Percentiles rank a stretch among this genome's conserved stretches.
These are phyloP conservation scores for Lucifuga dentata DNA, from an alignment of 2,113 vertebrate species.

Conservation along the genomic window DNA sequence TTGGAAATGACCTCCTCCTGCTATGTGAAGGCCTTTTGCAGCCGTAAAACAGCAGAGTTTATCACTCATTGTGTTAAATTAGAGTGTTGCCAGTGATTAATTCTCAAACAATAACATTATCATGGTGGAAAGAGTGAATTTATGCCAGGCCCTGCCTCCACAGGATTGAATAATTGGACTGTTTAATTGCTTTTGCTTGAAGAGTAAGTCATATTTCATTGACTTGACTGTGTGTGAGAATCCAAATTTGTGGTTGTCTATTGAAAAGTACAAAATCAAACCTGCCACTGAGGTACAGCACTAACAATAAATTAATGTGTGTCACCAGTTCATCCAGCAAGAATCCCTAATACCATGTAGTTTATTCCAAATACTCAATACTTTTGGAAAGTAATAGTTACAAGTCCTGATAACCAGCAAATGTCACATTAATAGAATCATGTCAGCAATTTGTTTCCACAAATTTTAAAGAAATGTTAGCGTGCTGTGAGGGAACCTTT, in stretches of 20 bases:
- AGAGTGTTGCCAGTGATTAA: constrained; percentile 33
- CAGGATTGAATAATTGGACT: constrained; percentile 31
- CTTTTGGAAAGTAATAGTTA: too few species aligned
- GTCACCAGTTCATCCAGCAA: constrained; percentile 14
- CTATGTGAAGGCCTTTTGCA: constrained; percentile 24
- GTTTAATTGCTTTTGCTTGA: constrained; percentile 55
- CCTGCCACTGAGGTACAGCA: constrained; percentile 27
- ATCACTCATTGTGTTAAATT: constrained; percentile 22
- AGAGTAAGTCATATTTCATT: constrained; percentile 47
- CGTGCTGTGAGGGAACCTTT: not conserved
- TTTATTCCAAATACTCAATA: constrained; percentile 48
- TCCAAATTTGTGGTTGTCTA: constrained; percentile 50
- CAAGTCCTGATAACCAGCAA: constrained; percentile 36
- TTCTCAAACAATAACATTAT: constrained; percentile 11
- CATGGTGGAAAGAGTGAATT: not conserved
- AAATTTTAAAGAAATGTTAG: constrained; percentile 51
- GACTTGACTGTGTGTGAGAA: constrained; percentile 31
- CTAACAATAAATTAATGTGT: constrained; percentile 55
- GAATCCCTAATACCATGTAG: not conserved
- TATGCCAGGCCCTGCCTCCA: constrained; percentile 33
- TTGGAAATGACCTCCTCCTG: constrained; percentile 33
- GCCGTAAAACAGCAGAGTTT: constrained; percentile 14
- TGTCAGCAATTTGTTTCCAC: constrained; percentile 38
- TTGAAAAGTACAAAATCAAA: constrained; percentile 36
- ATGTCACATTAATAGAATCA: constrained; percentile 46